phyloP scores from a whole-genome alignment of 2,113 vertebrate species.

The Neolamprologus tretocephalus region DNA sequence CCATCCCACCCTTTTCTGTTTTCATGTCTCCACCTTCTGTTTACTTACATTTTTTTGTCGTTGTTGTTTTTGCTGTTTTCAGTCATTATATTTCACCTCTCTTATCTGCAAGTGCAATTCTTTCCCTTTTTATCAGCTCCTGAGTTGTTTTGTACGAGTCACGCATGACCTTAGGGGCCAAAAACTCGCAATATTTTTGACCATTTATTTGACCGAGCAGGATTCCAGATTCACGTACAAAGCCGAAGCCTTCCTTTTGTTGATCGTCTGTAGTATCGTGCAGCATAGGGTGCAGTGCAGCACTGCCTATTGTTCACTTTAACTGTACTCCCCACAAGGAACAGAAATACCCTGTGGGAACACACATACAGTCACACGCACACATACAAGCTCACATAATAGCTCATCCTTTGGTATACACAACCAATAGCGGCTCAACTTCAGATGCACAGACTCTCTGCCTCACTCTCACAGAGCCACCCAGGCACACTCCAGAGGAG shows the following conservation, averaged over 20 bases:
- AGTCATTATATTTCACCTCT: not conserved
- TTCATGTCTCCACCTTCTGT: not conserved
- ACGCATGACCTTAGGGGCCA: not conserved
- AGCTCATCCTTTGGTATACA: conserved; percentile 42
- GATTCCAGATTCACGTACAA: not conserved
- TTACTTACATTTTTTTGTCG: not conserved
- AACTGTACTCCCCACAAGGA: conserved; percentile 41
- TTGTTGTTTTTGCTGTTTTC: not conserved
- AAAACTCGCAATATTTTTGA: not conserved
- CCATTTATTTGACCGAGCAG: not conserved
- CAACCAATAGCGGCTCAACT: conserved; percentile 28
- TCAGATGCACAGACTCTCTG: conserved; percentile 27
- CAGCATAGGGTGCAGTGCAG: conserved; percentile 22
- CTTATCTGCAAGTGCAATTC: not conserved
- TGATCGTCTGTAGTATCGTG: conserved; percentile 7
- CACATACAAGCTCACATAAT: conserved; percentile 11
- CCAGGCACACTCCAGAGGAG: conserved; percentile 47
- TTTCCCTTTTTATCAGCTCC: not conserved
- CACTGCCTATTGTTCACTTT: conserved; percentile 52
- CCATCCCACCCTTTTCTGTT: not conserved
- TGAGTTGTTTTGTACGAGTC: not conserved
- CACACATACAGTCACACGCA: not conserved
- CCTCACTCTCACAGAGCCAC: conserved; percentile 7
- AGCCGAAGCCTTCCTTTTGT: not conserved
- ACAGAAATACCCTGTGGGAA: conserved; percentile 45